Evolutionary conservation across 1,140 invertebrate species (phyloP).

Genomic region (Drosophila nikananu): DNA sequence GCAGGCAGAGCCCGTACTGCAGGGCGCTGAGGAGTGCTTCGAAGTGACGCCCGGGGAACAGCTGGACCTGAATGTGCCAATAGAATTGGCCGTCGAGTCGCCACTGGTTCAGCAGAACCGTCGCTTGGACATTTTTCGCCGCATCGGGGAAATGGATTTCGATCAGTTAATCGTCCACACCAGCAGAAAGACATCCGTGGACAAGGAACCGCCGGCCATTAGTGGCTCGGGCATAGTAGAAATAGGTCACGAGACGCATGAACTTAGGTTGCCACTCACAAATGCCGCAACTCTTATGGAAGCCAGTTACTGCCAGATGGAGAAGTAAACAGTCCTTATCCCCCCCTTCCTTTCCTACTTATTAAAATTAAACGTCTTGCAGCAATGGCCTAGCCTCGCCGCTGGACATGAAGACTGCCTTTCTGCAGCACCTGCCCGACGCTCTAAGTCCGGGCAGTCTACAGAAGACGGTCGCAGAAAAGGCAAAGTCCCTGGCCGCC

Average conservation of each 20-base stretch:
- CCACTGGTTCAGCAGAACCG: conserved; percentile 75
- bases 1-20: conserved; percentile 70
- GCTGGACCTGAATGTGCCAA: conserved; percentile 84
- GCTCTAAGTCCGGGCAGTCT: conserved; percentile 63
- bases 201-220: conserved; percentile 9
- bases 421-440: conserved; percentile 65
- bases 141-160: conserved; percentile 81
- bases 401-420: conserved; percentile 56
- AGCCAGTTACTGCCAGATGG: conserved; percentile 76
- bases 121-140: conserved; percentile 80
- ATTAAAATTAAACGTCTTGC: neutral
- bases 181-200: conserved; percentile 42
- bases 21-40: conserved; percentile 86
- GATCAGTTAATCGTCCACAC: conserved; percentile 77
- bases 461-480: conserved; percentile 62
- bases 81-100: conserved; percentile 84
- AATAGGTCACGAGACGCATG: conserved; percentile 73
- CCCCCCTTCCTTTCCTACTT: neutral
- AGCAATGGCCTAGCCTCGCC: conserved; percentile 68
- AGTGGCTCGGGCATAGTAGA: conserved; percentile 68
- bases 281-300: conserved; percentile 75
- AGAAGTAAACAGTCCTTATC: conserved; percentile 43
- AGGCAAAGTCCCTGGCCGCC: conserved; percentile 64
- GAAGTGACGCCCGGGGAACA: conserved; percentile 86
- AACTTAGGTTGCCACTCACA: conserved; percentile 51